Conservation (phyloP, 2,113 vertebrate genomes). For the Lasiurus borealis region DNA sequence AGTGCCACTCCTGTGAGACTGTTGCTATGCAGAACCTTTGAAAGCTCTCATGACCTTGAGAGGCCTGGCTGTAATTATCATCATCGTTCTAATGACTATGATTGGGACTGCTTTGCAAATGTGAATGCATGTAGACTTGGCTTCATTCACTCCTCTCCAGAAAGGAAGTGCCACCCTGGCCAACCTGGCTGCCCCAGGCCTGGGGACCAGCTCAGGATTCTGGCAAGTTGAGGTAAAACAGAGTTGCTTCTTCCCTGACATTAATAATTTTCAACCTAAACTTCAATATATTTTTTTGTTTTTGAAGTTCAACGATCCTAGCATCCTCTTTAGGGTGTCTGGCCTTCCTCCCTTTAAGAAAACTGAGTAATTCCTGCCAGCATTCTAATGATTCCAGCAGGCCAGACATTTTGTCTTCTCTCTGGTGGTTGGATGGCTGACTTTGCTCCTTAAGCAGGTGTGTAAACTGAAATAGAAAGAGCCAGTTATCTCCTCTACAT, state of each 20-base stretch:
- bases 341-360: background rate
- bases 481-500: background rate
- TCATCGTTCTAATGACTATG: background rate
- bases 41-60: background rate
- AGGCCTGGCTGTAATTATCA: background rate
- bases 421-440: background rate
- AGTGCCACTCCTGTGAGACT: background rate
- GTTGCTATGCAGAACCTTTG: background rate
- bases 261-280: constrained; percentile 32
- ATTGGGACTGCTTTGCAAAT: constrained; percentile 10
- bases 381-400: background rate
- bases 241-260: background rate
- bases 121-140: background rate
- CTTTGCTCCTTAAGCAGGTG: constrained; percentile 18
- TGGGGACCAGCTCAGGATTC: background rate
- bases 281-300: background rate
- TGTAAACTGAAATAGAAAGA: background rate
- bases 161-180: background rate
- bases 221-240: background rate
- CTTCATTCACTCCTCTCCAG: background rate
- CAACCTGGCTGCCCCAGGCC: background rate
- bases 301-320: constrained; percentile 51
- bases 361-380: background rate
- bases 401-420: background rate
- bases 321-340: background rate